phyloP scores from a whole-genome alignment of 2,888 invertebrate species.

The Cinara cedri region DNA sequence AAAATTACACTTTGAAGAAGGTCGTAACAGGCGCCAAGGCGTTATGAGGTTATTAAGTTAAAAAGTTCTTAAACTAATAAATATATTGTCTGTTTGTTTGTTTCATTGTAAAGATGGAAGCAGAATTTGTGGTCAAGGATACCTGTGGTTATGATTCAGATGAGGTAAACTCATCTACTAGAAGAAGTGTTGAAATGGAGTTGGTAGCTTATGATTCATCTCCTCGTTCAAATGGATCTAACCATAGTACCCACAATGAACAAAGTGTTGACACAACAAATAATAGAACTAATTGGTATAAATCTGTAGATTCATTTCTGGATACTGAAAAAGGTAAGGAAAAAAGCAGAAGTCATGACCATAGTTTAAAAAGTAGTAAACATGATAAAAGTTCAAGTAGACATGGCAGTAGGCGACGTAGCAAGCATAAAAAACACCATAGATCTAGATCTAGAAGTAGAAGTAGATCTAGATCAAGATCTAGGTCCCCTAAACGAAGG shows the following conservation, averaged over 20 bases:
- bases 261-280: slow-evolving; percentile 27
- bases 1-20: slow-evolving; percentile 41
- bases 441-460: slow-evolving; percentile 54
- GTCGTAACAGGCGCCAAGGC: slow-evolving; percentile 53
- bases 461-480: slow-evolving; percentile 57
- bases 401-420: slow-evolving; percentile 61
- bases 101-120: slow-evolving; percentile 55
- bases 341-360: slow-evolving; percentile 48
- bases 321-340: slow-evolving; percentile 58
- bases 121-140: slow-evolving; percentile 46
- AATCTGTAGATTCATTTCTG: slow-evolving; percentile 59
- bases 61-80: slow-evolving; percentile 40
- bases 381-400: slow-evolving; percentile 60
- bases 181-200: slow-evolving; percentile 55
- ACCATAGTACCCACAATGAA: slow-evolving; percentile 44
- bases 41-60: slow-evolving; percentile 37
- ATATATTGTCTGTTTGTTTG: slow-evolving; percentile 51
- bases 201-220: slow-evolving; percentile 55
- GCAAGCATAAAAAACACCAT: slow-evolving; percentile 49
- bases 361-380: slow-evolving; percentile 60
- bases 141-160: slow-evolving; percentile 53
- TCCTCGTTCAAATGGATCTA: slow-evolving; percentile 50
- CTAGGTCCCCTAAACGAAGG: slow-evolving; percentile 59
- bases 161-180: slow-evolving; percentile 47
- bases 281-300: slow-evolving; percentile 58